These are phyloP conservation scores for Ylistrum balloti DNA, from an alignment of 1,140 invertebrate species.

Conservation along the genomic window DNA sequence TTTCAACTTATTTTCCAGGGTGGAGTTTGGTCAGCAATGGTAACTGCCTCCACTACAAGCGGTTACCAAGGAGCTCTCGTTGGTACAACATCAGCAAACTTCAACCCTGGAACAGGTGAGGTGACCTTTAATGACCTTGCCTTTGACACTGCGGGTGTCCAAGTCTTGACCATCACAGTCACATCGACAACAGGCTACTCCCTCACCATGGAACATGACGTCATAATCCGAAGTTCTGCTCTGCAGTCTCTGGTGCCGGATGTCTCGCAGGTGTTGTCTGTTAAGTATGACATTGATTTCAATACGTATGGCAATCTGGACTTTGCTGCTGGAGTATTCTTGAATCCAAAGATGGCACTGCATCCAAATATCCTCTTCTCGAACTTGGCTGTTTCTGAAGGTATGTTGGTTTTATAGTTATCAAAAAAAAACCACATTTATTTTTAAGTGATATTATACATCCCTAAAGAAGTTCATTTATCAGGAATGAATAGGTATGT, in stretches of 20 bases:
- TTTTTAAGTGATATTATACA: too few relatives aligned
- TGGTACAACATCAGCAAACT: slow-evolving; percentile 54
- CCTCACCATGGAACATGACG: slow-evolving; percentile 55
- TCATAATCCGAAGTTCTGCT: slow-evolving; percentile 44
- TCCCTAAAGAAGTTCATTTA: too few relatives aligned
- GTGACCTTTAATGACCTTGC: slow-evolving; percentile 63
- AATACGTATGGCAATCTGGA: slow-evolving; percentile 40
- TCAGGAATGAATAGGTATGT: too few relatives aligned
- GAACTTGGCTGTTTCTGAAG: slow-evolving; percentile 31
- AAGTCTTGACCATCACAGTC: slow-evolving; percentile 59
- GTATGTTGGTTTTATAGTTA: slow-evolving; percentile 18
- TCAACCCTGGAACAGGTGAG: slow-evolving; percentile 60
- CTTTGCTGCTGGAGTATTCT: slow-evolving; percentile 50
- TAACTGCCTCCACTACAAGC: slow-evolving; percentile 47
- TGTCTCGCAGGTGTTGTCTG: not conserved
- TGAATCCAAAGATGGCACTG: not conserved
- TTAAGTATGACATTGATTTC: slow-evolving; percentile 51
- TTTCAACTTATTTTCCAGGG: slow-evolving; percentile 58
- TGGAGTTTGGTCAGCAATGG: slow-evolving; percentile 60
- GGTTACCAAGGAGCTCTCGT: slow-evolving; percentile 59
- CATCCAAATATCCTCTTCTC: slow-evolving; percentile 27
- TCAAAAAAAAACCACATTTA: too few relatives aligned
- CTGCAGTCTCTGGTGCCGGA: not conserved
- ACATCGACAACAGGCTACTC: slow-evolving; percentile 65
- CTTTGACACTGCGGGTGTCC: slow-evolving; percentile 61